Evolutionary conservation across 1,140 invertebrate genomes (phyloP), one percentile per base, ranked within the genome.

Genomic region (Formica selysi): DNA sequence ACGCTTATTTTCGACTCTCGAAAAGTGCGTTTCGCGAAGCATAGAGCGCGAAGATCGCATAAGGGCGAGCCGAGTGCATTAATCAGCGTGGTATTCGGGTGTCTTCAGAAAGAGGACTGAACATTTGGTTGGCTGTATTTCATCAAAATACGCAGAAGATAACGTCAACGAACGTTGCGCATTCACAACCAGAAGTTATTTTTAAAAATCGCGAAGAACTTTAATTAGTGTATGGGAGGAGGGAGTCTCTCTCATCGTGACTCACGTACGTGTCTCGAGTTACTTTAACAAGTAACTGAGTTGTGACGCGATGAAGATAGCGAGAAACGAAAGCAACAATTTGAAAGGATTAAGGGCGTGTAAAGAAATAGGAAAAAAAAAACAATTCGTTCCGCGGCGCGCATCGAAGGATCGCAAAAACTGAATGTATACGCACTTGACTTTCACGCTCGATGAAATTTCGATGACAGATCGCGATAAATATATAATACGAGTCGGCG

Each of bases 401-500:
- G 67, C 67, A 44, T n/a, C 26, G 79, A 29, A 51, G 61, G 36
- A 85, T 78, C 57, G 22, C 57, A n/a, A 22, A 11, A 54, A 48
- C 48, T 26, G 79, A 71, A 32, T 71, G 62, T 51, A 51, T 51
- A 19, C 48, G 13, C 4, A 48, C 29, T 76, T 71, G 88, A 74
- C 54, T 81, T 89, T 90, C 85, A 85, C 85, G 79, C 88, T 70
- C 89, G 88, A 90, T 89, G 86, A 89, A 80, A 90, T 89, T 73
- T 32, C 81, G 88, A 90, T 87, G 88, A 86, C 86, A 80, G 62
- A 61, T 48, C 16, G 29, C 61, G 89, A 90, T 88, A 90, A 88
- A 76, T 67, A 48, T 41, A 85, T 78, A 79, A 80, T 81, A 62
- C n/a, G 74, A 41, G 38, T 32, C 79, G 81, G 80, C 32, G 19